Percentiles rank a stretch among this genome's conserved stretches.
Evolutionary conservation across 2,888 invertebrate genomes (phyloP).

Genomic region (Trachelus iudaicus): DNA sequence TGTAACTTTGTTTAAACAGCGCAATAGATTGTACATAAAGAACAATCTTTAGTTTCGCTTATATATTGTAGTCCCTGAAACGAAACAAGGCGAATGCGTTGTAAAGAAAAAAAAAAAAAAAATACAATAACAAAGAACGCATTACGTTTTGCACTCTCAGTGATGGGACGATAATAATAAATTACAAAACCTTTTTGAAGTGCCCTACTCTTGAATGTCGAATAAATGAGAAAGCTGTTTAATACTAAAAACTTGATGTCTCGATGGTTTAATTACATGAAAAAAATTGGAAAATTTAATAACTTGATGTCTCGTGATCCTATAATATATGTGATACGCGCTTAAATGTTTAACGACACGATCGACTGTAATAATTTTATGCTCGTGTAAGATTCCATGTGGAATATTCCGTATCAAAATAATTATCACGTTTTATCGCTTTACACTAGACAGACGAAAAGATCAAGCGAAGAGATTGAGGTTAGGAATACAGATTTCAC

Average conservation of each 20-base stretch:
- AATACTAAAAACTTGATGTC: slow-evolving; percentile 42
- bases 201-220: slow-evolving; percentile 60
- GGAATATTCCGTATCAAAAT: neutral
- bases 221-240: slow-evolving; percentile 39
- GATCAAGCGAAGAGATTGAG: neutral
- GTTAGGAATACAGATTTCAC: neutral
- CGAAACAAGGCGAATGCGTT: neutral
- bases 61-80: neutral
- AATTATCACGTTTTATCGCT: neutral
- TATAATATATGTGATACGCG: slow-evolving; percentile 58
- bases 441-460: neutral
- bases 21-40: neutral
- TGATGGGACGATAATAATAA: neutral
- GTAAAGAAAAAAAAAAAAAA: neutral
- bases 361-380: neutral
- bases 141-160: neutral
- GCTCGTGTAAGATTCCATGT: slow-evolving; percentile 8
- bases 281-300: slow-evolving; percentile 47
- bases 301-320: slow-evolving; percentile 56
- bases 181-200: slow-evolving; percentile 48
- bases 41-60: neutral
- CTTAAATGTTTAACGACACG: slow-evolving; percentile 31
- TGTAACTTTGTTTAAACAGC: neutral
- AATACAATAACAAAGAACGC: neutral
- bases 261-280: slow-evolving; percentile 46